Percentiles rank a stretch among this genome's conserved stretches.
Conservation (phyloP, 2,113 vertebrate genomes). For the Aix galericulata region DNA sequence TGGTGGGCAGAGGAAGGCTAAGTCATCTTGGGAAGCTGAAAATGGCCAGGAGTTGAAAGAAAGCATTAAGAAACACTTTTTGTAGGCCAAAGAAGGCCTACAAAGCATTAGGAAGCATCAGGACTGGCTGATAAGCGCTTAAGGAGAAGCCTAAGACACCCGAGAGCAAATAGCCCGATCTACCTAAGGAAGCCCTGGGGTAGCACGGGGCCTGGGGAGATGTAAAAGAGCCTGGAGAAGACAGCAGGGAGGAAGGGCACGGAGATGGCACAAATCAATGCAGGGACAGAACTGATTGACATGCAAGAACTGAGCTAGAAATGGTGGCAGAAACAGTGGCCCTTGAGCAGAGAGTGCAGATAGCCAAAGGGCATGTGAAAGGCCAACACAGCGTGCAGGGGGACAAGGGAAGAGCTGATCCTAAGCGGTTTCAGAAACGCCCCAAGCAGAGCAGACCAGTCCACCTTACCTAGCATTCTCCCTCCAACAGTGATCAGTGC, state of each 20-base stretch:
- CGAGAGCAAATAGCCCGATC: neutral
- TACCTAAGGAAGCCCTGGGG: neutral
- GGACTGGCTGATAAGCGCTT: neutral
- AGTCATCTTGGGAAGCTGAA: neutral
- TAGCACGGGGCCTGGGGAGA: neutral
- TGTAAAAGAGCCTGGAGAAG: neutral
- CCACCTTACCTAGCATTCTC: neutral
- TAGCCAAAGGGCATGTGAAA: neutral
- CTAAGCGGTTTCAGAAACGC: neutral
- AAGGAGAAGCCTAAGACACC: neutral
- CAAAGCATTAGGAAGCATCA: neutral
- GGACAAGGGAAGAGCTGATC: neutral
- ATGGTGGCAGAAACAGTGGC: rapidly evolving
- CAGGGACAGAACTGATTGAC: rapidly evolving
- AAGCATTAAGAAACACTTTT: neutral
- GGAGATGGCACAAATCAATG: rapidly evolving
- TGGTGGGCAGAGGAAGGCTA: neutral
- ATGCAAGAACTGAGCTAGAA: rapidly evolving
- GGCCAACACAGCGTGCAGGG: rapidly evolving
- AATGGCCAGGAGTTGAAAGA: neutral
- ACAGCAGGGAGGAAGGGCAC: rapidly evolving
- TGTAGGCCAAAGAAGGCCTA: neutral
- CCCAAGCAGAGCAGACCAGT: neutral
- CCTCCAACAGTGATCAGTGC: neutral
- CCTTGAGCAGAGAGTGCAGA: neutral